Percentiles rank a stretch among this genome's conserved stretches.
These are phyloP conservation scores for Rhyacophila brunnea DNA, from an alignment of 1,140 invertebrate genomes.

Conservation along the genomic window DNA sequence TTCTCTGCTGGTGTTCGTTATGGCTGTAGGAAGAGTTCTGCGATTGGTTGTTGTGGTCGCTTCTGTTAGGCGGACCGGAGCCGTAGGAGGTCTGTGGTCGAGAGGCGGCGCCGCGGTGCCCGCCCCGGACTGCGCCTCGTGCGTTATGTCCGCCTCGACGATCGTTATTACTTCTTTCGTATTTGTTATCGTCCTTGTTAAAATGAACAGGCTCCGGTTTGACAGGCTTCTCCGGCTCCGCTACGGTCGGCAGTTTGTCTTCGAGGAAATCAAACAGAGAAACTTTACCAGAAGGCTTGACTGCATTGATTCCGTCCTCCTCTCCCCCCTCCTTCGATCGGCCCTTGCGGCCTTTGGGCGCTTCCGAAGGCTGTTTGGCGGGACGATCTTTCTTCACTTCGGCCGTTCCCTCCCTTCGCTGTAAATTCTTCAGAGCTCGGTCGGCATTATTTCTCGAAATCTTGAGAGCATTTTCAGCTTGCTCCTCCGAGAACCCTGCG, in stretches of 20 bases:
- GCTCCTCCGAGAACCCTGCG: slow-evolving; percentile 74
- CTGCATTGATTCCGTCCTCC: slow-evolving; percentile 57
- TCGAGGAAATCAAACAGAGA: slow-evolving; percentile 87
- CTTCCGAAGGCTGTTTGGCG: slow-evolving; percentile 42
- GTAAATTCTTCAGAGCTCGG: slow-evolving; percentile 67
- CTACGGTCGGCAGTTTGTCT: slow-evolving; percentile 71
- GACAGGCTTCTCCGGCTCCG: slow-evolving; percentile 42
- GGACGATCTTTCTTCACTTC: slow-evolving; percentile 48
- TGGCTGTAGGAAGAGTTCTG: slow-evolving; percentile 22
- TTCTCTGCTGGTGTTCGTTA: slow-evolving; percentile 24
- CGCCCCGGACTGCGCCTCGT: slow-evolving; percentile 20
- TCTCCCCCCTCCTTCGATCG: slow-evolving; percentile 56
- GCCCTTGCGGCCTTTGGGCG: slow-evolving; percentile 50
- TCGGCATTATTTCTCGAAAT: slow-evolving; percentile 73
- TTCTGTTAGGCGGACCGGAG: slow-evolving; percentile 10
- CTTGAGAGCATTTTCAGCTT: slow-evolving; percentile 72
- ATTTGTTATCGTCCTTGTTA: slow-evolving; percentile 27
- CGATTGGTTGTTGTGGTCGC: slow-evolving; percentile 17
- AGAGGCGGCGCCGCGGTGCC: slow-evolving; percentile 7
- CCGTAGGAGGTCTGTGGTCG: not conserved
- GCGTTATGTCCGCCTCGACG: slow-evolving; percentile 15
- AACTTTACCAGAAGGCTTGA: slow-evolving; percentile 79
- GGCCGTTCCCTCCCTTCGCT: slow-evolving; percentile 56
- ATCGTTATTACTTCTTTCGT: slow-evolving; percentile 22
- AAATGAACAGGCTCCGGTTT: slow-evolving; percentile 18